Conservation (phyloP, 2,113 vertebrate genomes). For the Laterallus jamaicensis region DNA sequence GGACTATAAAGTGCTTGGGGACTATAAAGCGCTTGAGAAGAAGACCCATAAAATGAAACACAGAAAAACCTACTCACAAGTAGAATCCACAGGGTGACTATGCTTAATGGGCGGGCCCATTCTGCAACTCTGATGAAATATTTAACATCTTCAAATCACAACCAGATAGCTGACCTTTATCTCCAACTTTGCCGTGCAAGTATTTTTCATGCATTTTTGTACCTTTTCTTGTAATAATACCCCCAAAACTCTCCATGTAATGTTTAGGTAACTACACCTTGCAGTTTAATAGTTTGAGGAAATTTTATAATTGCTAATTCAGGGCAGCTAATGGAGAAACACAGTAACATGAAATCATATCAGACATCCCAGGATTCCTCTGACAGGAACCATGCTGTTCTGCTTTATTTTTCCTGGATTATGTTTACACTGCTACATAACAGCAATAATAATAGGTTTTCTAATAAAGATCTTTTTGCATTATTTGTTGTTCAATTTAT, state of each 20-base stretch:
- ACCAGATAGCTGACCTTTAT: not conserved
- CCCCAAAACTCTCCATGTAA: not conserved
- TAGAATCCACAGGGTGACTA: not conserved
- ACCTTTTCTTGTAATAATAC: not conserved
- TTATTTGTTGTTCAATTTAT: not conserved
- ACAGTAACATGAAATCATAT: not conserved
- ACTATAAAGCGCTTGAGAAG: not conserved
- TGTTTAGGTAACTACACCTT: not conserved
- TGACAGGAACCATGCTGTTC: not conserved
- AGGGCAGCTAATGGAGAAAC: not conserved
- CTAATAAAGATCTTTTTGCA: fast-evolving
- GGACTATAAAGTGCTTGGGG: not conserved
- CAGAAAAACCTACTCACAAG: not conserved
- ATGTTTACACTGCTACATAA: not conserved
- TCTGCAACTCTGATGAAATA: not conserved
- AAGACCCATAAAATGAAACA: not conserved
- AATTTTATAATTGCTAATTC: not conserved
- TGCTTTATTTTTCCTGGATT: not conserved
- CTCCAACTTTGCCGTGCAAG: not conserved
- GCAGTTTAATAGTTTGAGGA: not conserved
- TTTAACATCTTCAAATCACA: not conserved
- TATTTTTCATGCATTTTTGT: not conserved
- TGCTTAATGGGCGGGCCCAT: not conserved
- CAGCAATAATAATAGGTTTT: not conserved
- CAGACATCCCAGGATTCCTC: not conserved